A percentile compares a stretch with the other conserved stretches of the same genome.
phyloP scores from a whole-genome alignment of 2,113 vertebrate species.

The Galemys pyrenaicus region DNA sequence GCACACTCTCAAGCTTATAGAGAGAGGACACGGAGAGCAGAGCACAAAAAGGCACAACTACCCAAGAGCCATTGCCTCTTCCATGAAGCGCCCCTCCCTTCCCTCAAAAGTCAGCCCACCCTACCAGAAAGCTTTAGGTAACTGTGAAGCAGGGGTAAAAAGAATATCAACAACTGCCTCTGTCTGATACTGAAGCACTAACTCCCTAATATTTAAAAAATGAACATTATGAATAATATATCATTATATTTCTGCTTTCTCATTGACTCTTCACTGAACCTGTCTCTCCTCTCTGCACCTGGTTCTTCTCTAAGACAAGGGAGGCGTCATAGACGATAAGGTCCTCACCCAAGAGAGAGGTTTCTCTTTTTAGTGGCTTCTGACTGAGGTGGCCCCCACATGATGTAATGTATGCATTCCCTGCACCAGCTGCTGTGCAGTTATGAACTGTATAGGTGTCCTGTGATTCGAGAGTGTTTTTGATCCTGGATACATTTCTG shows the following conservation, averaged over 20 bases:
- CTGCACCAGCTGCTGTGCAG: neutral
- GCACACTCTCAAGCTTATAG: no score
- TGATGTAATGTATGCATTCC: neutral
- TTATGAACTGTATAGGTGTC: neutral
- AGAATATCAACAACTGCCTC: neutral
- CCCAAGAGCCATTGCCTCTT: no score
- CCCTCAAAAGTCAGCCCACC: neutral
- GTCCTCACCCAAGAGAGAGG: neutral
- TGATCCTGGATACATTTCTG: conserved; percentile 64
- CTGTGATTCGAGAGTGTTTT: neutral
- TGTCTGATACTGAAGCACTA: neutral
- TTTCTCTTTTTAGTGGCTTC: neutral
- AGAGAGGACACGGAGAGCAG: neutral
- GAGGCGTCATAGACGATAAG: neutral
- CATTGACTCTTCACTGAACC: neutral
- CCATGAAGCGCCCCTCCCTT: fast-evolving
- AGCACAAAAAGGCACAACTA: neutral
- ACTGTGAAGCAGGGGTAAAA: neutral
- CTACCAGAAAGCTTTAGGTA: neutral
- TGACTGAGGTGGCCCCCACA: neutral
- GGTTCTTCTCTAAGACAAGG: neutral
- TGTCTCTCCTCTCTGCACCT: neutral
- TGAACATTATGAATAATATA: neutral
- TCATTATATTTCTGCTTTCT: neutral
- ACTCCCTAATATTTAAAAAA: neutral